Conservation (phyloP, 2,113 vertebrate genomes). For the Vanacampus margaritifer region DNA sequence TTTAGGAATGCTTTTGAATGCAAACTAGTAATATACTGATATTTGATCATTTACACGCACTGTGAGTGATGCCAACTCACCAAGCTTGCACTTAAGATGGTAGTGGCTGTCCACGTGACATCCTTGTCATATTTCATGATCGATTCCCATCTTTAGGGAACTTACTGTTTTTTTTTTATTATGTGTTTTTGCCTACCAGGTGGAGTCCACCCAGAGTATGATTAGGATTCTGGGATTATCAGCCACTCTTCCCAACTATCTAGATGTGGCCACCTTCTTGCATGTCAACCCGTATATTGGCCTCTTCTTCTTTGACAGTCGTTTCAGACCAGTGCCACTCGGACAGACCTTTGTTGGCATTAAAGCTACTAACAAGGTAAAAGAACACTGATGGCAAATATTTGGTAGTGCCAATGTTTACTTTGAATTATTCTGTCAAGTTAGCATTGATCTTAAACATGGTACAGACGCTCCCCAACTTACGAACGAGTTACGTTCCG, state of each 20-base stretch:
- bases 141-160: too few species aligned
- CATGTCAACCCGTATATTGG: constrained; percentile 96
- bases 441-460: background rate
- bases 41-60: too few species aligned
- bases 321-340: constrained; percentile 94
- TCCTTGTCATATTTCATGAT: too few species aligned
- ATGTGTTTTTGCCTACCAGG: constrained; percentile 65
- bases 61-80: too few species aligned
- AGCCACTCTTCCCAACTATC: constrained; percentile 94
- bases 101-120: too few species aligned
- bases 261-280: constrained; percentile 91
- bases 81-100: too few species aligned
- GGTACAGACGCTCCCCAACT: too few species aligned
- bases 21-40: too few species aligned
- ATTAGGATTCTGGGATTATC: constrained; percentile 96
- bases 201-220: constrained; percentile 98
- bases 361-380: constrained; percentile 92
- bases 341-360: constrained; percentile 94
- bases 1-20: too few species aligned
- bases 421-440: background rate
- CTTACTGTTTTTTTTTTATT: too few species aligned
- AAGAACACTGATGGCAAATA: background rate
- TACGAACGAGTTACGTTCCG: too few species aligned
- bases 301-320: constrained; percentile 94
- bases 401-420: background rate